Evolutionary conservation across 2,888 invertebrate species (phyloP).

Genomic region (Megaustenia siamemsis): DNA sequence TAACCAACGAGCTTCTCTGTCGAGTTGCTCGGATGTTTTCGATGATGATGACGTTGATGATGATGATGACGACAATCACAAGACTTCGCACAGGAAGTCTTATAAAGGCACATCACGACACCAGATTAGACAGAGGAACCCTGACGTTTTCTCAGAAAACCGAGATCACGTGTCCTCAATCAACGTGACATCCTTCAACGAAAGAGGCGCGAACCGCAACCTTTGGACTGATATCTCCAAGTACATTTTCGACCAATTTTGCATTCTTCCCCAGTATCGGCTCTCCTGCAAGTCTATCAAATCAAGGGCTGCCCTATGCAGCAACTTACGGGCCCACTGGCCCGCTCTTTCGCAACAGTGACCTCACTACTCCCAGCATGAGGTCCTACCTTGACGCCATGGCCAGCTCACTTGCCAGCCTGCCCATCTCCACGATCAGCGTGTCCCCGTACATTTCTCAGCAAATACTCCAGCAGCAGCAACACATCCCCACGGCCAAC

Average conservation of each 20-base stretch:
- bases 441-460: neutral
- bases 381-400: constrained; percentile 41
- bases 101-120: neutral
- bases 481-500: neutral
- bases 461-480: neutral
- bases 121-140: neutral
- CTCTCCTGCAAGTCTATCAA: neutral
- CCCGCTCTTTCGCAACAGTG: constrained; percentile 37
- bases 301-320: constrained; percentile 41
- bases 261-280: neutral
- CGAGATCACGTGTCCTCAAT: neutral
- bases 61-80: neutral
- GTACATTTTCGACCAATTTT: constrained; percentile 3
- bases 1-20: no score
- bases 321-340: constrained; percentile 28
- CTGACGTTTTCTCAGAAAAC: neutral
- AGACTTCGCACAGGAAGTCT: neutral
- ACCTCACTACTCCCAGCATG: constrained; percentile 40
- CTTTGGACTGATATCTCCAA: neutral
- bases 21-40: neutral
- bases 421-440: constrained; percentile 4
- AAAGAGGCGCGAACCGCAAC: neutral
- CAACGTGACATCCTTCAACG: neutral
- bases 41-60: neutral
- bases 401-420: constrained; percentile 27